phyloP scores from a whole-genome alignment of 2,888 invertebrate genomes.

The Orthosia incerta region DNA sequence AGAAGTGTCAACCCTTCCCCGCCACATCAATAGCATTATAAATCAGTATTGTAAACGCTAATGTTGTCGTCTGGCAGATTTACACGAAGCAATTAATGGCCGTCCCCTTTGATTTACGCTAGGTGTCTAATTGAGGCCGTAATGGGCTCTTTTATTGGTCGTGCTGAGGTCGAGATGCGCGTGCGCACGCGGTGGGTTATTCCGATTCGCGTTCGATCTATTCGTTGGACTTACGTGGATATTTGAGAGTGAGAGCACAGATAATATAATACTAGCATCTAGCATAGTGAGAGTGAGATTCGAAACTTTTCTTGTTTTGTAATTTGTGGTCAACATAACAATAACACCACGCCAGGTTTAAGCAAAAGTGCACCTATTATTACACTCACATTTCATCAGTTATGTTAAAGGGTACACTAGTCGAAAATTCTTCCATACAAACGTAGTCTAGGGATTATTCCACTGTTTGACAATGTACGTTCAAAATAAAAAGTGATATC shows the following conservation, averaged over 20 bases:
- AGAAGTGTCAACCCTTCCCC: background rate
- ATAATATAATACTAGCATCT: too few species aligned
- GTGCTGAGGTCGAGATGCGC: slow-evolving; percentile 37
- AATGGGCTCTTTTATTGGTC: slow-evolving; percentile 58
- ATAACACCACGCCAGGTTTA: too few species aligned
- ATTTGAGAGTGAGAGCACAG: slow-evolving; percentile 23
- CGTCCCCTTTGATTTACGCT: slow-evolving; percentile 55
- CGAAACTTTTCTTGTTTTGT: background rate
- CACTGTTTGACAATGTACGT: too few species aligned
- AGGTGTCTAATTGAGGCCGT: slow-evolving; percentile 59
- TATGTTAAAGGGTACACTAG: too few species aligned
- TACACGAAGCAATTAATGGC: slow-evolving; percentile 57
- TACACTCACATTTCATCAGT: too few species aligned
- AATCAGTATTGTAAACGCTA: slow-evolving; percentile 36
- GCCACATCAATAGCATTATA: background rate
- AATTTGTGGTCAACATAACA: background rate
- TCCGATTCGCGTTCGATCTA: too few species aligned
- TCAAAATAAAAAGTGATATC: too few species aligned
- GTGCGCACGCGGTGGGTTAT: slow-evolving; percentile 24
- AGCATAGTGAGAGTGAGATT: slow-evolving; percentile 6
- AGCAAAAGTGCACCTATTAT: too few species aligned
- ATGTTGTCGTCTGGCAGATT: slow-evolving; percentile 54
- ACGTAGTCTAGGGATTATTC: too few species aligned
- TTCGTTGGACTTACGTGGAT: slow-evolving; percentile 4
- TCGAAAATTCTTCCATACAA: too few species aligned